These are phyloP conservation scores for Chionodraco myersi DNA, from an alignment of 2,113 vertebrate species.

Conservation along the genomic window DNA sequence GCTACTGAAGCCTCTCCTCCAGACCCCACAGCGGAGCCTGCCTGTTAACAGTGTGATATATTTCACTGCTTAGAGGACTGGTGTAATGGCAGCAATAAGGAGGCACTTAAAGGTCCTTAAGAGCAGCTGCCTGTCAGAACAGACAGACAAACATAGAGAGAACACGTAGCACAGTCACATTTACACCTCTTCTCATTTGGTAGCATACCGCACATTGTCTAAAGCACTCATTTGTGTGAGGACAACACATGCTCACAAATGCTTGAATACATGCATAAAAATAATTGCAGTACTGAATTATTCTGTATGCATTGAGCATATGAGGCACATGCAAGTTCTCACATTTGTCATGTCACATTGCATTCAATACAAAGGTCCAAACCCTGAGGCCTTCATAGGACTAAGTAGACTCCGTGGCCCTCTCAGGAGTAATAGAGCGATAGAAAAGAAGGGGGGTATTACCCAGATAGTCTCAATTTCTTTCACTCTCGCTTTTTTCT, in stretches of 20 bases:
- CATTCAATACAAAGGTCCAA: conserved; percentile 41
- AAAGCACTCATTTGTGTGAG: background rate
- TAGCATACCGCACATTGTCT: conserved; percentile 3
- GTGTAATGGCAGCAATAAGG: conserved; percentile 63
- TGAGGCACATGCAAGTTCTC: conserved; percentile 70
- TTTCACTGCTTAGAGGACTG: conserved; percentile 45
- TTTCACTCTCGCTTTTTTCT: conserved; percentile 22
- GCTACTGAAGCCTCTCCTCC: conserved; percentile 25
- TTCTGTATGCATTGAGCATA: conserved; percentile 43
- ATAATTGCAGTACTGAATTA: conserved; percentile 36
- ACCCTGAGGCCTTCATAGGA: conserved; percentile 57
- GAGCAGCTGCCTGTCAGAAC: conserved; percentile 60
- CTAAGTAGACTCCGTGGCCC: conserved; percentile 69
- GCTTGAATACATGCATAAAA: conserved; percentile 38
- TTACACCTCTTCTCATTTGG: conserved; percentile 28
- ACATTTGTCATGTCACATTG: conserved; percentile 65
- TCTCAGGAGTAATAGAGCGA: conserved; percentile 69
- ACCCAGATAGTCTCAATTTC: conserved; percentile 41
- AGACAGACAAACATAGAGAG: conserved; percentile 39
- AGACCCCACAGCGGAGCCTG: conserved; percentile 8
- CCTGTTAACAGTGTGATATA: conserved; percentile 57
- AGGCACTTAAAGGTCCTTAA: conserved; percentile 63
- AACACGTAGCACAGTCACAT: conserved; percentile 28
- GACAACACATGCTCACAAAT: background rate
- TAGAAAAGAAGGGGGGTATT: conserved; percentile 52